Base-by-base conservation (phyloP, 2,797 vertebrate species). In the Chrysocyon brachyurus region DNA sequence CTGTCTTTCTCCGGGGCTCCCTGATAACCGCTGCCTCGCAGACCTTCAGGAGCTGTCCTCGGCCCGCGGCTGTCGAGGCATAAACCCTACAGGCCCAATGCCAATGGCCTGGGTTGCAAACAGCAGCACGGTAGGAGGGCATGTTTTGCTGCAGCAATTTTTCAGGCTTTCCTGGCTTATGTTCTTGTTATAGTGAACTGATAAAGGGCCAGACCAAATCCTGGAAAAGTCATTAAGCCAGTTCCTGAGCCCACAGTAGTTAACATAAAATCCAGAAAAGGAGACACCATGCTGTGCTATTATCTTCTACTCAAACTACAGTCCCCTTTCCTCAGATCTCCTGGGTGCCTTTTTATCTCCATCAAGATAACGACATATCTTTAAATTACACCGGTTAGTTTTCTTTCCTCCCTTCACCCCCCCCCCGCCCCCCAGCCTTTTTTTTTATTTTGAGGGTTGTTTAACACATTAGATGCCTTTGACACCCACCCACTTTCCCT, bases 161-260 rank as follows among this genome's bases (percentile, higher is more conserved):
- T 93, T 92, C 56, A 75, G 96, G 96, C 96, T 90, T 86, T 96
- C 92, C 96, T 96, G 96, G 93, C 87, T 87, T 85, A 33, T 31
- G 46, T 89, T 91, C 88, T 91, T 92, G 86, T 87, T 95, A 68
- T 14, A 93, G 93, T 70, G 95, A 97, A 97, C 83, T 96, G 97
- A 98, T 96, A 97, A 96, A 98, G 87, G 5, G 31, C 95, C 91
- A 72, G 90, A 93, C 87, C 64, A 46, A 72, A 94, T 89, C 70
- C 92, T 77, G 91, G 95, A 89, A 90, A 96, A 98, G 92, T 96
- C 97, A 98, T 98, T 96, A 98, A 96, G 93, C 81, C 75, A 75
- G 5, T 97, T 97, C 96, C 98, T 88, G 73, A 94, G 97, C 93
- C 93, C 95, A 93, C 56, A 66, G 97, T 79, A 96, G 92, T 93